Percentiles rank a stretch among this genome's conserved stretches.
Evolutionary conservation across 2,888 invertebrate species (phyloP).

Genomic region (Teinopalpus imperialis): DNA sequence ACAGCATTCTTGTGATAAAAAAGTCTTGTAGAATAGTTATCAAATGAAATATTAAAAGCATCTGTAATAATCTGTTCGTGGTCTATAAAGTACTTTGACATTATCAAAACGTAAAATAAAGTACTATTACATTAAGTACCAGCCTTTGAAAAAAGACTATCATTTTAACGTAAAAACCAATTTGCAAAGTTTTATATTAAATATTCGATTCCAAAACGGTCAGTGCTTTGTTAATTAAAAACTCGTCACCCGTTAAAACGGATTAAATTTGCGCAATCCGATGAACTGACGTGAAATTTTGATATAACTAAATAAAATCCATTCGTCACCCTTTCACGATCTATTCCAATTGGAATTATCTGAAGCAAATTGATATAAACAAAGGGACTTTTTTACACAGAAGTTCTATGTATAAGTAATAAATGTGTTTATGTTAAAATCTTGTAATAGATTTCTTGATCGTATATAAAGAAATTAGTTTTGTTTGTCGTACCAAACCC

Average conservation of each 20-base stretch:
- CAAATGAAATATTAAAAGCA: too few species aligned
- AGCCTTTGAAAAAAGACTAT: constrained; percentile 3
- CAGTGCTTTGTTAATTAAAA: constrained; percentile 33
- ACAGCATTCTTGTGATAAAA: too few species aligned
- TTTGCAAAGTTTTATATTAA: constrained; percentile 20
- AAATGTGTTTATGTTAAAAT: too few species aligned
- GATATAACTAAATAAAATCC: constrained; percentile 47
- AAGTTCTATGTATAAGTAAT: too few species aligned
- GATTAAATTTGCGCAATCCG: constrained; percentile 36
- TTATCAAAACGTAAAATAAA: too few species aligned
- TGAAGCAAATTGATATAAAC: constrained; percentile 55
- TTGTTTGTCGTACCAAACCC: too few species aligned
- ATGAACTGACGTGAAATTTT: constrained; percentile 35
- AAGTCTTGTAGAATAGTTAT: too few species aligned
- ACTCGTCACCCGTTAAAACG: constrained; percentile 37
- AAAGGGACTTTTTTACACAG: constrained; percentile 42
- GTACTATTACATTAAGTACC: too few species aligned
- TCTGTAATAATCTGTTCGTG: too few species aligned
- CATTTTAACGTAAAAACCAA: constrained; percentile 17
- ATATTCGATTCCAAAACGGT: constrained; percentile 13
- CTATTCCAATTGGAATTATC: constrained; percentile 60
- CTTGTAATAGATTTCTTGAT: too few species aligned
- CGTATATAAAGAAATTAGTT: too few species aligned
- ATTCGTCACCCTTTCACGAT: constrained; percentile 43
- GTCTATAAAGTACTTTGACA: too few species aligned